These are phyloP conservation scores for Archips xylosteana DNA, from an alignment of 2,888 invertebrate species.

Conservation along the genomic window DNA sequence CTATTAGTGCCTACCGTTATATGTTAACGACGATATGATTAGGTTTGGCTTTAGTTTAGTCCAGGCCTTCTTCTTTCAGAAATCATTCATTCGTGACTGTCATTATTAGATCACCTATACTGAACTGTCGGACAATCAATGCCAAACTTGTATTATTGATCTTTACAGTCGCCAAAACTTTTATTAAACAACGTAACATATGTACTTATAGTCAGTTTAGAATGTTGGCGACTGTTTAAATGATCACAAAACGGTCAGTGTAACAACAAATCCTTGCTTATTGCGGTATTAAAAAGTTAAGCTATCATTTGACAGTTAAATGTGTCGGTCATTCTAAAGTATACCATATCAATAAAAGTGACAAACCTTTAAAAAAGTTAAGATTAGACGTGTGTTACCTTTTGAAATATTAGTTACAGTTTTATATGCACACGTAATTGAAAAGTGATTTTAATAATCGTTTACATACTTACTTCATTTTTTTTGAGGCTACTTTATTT, in stretches of 20 bases:
- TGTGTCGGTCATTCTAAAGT: conserved; percentile 55
- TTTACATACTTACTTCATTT: background rate
- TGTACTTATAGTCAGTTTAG: no score
- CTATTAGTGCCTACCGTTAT: no score
- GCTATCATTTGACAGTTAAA: conserved; percentile 55
- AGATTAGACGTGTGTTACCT: background rate
- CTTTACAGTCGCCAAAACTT: background rate
- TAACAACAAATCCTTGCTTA: conserved; percentile 57
- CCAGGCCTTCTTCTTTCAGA: background rate
- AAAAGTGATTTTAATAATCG: no score
- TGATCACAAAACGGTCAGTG: conserved; percentile 42
- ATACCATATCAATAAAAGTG: conserved; percentile 43
- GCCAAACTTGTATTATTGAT: background rate
- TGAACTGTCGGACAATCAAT: background rate
- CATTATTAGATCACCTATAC: background rate
- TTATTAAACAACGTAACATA: no score
- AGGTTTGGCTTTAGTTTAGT: background rate
- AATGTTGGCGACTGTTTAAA: background rate
- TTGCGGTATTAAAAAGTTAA: conserved; percentile 54
- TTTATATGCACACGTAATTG: no score
- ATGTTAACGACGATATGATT: background rate
- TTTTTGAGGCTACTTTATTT: background rate
- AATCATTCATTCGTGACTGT: background rate
- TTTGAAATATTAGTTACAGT: background rate
- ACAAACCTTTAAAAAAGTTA: background rate